A percentile compares a stretch with the other conserved stretches of the same genome.
These are phyloP conservation scores for Drosophila tsacasi DNA, from an alignment of 1,140 invertebrate genomes.

Conservation along the genomic window DNA sequence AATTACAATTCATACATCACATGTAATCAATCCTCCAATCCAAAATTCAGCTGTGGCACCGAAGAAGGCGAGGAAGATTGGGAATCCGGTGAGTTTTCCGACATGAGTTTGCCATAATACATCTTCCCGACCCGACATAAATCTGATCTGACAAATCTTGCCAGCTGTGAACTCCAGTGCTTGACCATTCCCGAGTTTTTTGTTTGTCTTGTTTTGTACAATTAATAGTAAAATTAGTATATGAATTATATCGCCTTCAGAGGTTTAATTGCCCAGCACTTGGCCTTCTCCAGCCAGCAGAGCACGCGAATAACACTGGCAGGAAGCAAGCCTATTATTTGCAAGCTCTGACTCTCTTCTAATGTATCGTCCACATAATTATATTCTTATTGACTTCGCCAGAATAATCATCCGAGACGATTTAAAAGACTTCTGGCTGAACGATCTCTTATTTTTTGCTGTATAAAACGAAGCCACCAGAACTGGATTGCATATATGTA, in stretches of 20 bases:
- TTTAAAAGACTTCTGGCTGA: constrained; percentile 42
- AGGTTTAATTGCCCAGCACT: constrained; percentile 5
- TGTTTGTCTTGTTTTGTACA: background rate
- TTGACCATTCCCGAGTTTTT: constrained; percentile 5
- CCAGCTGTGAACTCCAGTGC: background rate
- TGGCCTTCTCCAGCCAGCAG: constrained; percentile 3
- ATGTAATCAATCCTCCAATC: constrained; percentile 65
- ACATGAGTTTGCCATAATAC: constrained; percentile 45
- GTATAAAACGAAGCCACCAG: constrained; percentile 43
- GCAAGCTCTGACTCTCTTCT: background rate
- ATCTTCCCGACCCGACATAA: constrained; percentile 15
- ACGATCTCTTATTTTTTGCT: constrained; percentile 42
- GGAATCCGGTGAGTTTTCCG: constrained; percentile 90
- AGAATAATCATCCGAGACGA: constrained; percentile 36
- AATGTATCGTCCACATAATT: constrained; percentile 36
- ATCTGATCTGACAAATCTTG: constrained; percentile 9
- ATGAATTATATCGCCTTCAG: background rate
- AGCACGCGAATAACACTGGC: background rate
- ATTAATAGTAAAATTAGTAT: constrained; percentile 3
- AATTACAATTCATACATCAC: constrained; percentile 69
- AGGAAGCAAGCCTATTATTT: background rate
- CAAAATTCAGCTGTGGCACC: constrained; percentile 62
- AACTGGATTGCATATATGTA: constrained; percentile 26
- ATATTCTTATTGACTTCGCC: constrained; percentile 44
- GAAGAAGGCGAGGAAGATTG: constrained; percentile 87